Evolutionary conservation across 2,888 invertebrate genomes (phyloP).

Genomic region (Chymomyza fuscimana): DNA sequence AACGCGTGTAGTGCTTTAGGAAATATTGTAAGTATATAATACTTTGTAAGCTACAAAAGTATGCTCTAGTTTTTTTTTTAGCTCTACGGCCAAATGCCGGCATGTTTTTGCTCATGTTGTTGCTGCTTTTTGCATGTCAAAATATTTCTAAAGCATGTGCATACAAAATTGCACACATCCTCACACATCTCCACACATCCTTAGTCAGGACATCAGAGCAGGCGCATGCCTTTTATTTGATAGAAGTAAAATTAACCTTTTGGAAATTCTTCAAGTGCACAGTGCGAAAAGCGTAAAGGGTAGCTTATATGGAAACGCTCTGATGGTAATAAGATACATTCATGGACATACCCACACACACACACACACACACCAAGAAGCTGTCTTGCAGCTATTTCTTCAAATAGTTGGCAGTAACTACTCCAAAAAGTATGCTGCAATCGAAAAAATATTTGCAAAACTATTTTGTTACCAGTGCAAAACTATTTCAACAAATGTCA

Average conservation of each 20-base stretch:
- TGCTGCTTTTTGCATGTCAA: slow-evolving; percentile 30
- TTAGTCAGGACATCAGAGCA: too few species aligned
- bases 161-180: slow-evolving; percentile 10
- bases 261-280: slow-evolving; percentile 50
- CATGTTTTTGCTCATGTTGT: neutral
- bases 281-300: slow-evolving; percentile 37
- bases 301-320: neutral
- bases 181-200: neutral
- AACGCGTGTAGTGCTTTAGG: neutral
- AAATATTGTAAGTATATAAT: neutral
- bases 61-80: neutral
- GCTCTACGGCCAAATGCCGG: neutral
- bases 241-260: slow-evolving; percentile 67
- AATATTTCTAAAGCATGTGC: slow-evolving; percentile 45
- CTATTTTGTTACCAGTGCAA: slow-evolving; percentile 29
- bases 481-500: slow-evolving; percentile 70
- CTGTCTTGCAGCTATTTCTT: neutral
- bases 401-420: slow-evolving; percentile 26
- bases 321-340: neutral
- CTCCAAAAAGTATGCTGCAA: slow-evolving; percentile 60
- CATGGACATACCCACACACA: slow-evolving; percentile 25
- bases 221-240: slow-evolving; percentile 49
- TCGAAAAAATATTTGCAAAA: slow-evolving; percentile 46
- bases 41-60: neutral
- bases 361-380: neutral